Evolutionary conservation across 2,797 vertebrate genomes (phyloP).

Genomic region (Pteropus rufus): DNA sequence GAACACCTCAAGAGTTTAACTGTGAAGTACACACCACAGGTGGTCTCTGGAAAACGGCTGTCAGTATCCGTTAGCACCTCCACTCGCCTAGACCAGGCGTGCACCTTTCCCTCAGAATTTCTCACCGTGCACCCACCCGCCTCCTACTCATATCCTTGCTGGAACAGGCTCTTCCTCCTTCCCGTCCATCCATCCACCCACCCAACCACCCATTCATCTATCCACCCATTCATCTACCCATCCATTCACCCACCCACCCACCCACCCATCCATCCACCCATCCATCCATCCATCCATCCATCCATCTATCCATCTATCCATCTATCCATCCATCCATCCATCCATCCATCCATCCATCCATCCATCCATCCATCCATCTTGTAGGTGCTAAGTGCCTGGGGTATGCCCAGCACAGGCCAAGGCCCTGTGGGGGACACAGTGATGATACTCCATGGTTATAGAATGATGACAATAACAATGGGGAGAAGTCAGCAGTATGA

Average conservation of each 20-base stretch:
- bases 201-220: too few species aligned
- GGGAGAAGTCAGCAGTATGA: not conserved
- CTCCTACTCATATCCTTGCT: too few species aligned
- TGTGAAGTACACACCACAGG: fast-evolving
- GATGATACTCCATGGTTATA: not conserved
- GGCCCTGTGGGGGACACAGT: not conserved
- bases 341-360: not conserved
- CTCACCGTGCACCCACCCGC: too few species aligned
- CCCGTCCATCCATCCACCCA: too few species aligned
- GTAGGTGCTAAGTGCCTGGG: not conserved
- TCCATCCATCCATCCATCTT: not conserved
- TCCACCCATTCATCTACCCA: too few species aligned
- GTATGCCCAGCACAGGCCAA: not conserved
- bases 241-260: too few species aligned
- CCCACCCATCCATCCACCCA: too few species aligned
- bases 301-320: not conserved
- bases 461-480: not conserved
- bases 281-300: not conserved
- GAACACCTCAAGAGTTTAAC: not conserved
- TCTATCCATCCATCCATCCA: not conserved
- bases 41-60: not conserved
- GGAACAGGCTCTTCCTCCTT: too few species aligned
- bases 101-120: not conserved
- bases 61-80: not conserved
- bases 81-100: not conserved